Base-by-base conservation (phyloP, 1,140 invertebrate genomes). In the Euglossa dilemma region DNA sequence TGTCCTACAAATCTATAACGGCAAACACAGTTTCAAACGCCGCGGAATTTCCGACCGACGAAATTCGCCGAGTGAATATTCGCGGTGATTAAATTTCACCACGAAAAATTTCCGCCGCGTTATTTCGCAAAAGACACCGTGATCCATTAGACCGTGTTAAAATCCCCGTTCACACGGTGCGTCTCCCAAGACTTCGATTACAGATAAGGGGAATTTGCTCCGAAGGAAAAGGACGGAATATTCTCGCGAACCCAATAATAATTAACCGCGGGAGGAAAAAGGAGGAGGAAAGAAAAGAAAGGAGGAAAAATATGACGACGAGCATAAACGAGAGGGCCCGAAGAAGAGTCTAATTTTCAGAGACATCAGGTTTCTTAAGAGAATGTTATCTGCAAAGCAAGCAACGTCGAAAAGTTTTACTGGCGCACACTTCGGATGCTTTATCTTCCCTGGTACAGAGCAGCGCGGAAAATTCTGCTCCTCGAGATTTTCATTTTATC, bases 331-430 rank as follows among this genome's bases (percentile, higher is more conserved):
- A 4, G 23, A 4, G 12, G 43, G 56, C n/a, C 47, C 43, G n/a
- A 28, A 50, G 47, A 45, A 25, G 43, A 63, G 73, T 61, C n/a
- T 75, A 75, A 75, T 75, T 75, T 75, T 47, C 45, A 73, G 52
- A 56, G 71, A 57, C 52, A 57, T 56, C 52, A 23, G 73, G 45
- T 59, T 75, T 61, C 73, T 75, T 75, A 63, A 61, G 43, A 47
- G 73, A 75, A 75, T 75, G 73, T 75, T 75, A 75, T 75, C 73
- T 63, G 57, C 57, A 61, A 75, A 75, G 73, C 56, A 75, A 61
- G 57, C 73, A 75, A 63, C 73, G 73, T 63, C 57, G 56, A 75
- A 75, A 75, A 75, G 73, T 63, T 75, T 75, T 75, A 75, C 57
- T 28, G 25, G 14, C 18, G 57, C 45, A 61, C 56, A 75, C 73